Evolutionary conservation across 1,140 invertebrate species (phyloP).

Genomic region (Mya arenaria): DNA sequence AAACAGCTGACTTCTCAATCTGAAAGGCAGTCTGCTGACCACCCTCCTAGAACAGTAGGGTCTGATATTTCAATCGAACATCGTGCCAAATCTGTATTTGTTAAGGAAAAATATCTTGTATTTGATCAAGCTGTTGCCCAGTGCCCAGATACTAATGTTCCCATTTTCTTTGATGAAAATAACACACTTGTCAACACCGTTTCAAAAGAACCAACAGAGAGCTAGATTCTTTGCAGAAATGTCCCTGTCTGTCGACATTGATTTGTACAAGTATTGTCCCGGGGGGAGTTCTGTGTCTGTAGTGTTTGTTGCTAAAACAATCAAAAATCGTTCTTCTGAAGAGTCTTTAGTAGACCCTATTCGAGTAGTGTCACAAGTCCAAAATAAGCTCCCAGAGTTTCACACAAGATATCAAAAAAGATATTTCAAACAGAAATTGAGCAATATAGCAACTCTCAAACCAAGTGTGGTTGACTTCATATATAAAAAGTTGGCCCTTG

Average conservation of each 20-base stretch:
- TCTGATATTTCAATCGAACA: neutral
- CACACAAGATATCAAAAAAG: neutral
- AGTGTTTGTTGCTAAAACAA: neutral
- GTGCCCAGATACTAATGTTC: neutral
- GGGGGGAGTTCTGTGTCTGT: neutral
- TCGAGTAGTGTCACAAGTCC: neutral
- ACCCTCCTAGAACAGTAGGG: slow-evolving; percentile 8
- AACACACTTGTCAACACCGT: neutral
- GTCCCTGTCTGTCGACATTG: slow-evolving; percentile 1
- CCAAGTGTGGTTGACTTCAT: slow-evolving; percentile 14
- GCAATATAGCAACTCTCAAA: slow-evolving; percentile 1
- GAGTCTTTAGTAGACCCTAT: neutral
- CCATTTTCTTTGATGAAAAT: slow-evolving; percentile 23
- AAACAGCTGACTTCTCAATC: neutral
- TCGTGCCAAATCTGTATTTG: neutral
- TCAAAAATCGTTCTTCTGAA: neutral
- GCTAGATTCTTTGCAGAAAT: neutral
- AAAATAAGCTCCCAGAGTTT: slow-evolving; percentile 13
- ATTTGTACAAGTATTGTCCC: slow-evolving; percentile 1
- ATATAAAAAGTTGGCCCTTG: slow-evolving; percentile 1
- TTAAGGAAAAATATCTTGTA: neutral
- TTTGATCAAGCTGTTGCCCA: neutral
- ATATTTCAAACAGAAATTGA: slow-evolving; percentile 7
- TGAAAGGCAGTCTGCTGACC: neutral
- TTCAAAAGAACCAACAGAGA: neutral